Evolutionary conservation across 2,113 vertebrate species (phyloP).

Genomic region (Orientallactaga bullata): DNA sequence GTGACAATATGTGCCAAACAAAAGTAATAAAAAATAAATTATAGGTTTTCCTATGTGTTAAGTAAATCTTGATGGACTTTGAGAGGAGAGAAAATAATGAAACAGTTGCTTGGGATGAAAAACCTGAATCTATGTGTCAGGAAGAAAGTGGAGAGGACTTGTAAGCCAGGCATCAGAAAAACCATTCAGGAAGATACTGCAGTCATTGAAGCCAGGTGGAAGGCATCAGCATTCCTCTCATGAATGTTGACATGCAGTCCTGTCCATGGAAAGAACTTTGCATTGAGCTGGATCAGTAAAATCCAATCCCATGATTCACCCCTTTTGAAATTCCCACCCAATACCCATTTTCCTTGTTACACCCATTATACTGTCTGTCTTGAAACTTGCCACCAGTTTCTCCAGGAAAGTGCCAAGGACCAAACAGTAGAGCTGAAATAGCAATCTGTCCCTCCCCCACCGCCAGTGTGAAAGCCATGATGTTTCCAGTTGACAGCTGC

Average conservation of each 20-base stretch:
- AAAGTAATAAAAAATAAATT: not conserved
- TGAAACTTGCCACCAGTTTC: conserved; percentile 53
- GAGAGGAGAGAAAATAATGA: not conserved
- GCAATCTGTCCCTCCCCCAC: not conserved
- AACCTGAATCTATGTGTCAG: not conserved
- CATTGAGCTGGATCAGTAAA: not conserved
- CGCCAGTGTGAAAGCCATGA: conserved; percentile 59
- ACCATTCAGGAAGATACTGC: not conserved
- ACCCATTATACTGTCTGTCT: conserved; percentile 51
- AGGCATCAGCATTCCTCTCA: not conserved
- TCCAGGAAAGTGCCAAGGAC: conserved; percentile 56
- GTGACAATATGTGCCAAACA: not conserved
- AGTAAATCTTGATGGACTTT: conserved; percentile 7
- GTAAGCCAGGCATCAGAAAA: not conserved
- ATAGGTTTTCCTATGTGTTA: not conserved
- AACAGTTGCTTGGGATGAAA: not conserved
- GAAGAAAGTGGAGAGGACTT: not conserved
- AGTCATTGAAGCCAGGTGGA: not conserved
- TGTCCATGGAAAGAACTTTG: not conserved
- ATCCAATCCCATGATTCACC: not conserved
- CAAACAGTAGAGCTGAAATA: conserved; percentile 53
- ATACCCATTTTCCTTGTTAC: not conserved
- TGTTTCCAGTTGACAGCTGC: conserved; percentile 78
- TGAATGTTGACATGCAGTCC: not conserved
- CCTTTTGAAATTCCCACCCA: not conserved